phyloP scores from a whole-genome alignment of 1,140 invertebrate species.

The Dendroctonus valens region DNA sequence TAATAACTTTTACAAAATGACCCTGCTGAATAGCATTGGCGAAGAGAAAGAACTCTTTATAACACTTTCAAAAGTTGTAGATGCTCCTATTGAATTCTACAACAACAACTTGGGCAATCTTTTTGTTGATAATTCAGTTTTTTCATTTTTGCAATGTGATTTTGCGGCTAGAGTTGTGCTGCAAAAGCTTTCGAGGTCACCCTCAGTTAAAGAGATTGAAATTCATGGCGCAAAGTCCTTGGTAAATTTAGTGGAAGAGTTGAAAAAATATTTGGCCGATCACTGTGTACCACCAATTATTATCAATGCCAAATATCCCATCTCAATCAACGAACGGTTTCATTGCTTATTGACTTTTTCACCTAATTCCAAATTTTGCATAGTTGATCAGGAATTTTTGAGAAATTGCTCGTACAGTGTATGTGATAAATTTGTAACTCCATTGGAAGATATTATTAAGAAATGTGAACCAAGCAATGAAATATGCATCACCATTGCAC shows the following conservation, averaged over 20 bases:
- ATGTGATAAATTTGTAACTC: constrained; percentile 16
- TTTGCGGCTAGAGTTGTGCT: constrained; percentile 51
- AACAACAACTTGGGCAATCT: constrained; percentile 22
- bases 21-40: too few relatives aligned
- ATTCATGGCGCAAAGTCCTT: constrained; percentile 35
- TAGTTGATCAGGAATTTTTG: constrained; percentile 59
- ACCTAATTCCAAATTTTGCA: constrained; percentile 56
- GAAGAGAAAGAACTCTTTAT: too few relatives aligned
- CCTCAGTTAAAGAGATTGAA: constrained; percentile 37
- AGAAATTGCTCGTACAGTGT: constrained; percentile 51
- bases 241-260: constrained; percentile 55
- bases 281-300: constrained; percentile 56
- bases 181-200: constrained; percentile 35
- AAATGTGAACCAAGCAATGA: not conserved
- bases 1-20: too few relatives aligned
- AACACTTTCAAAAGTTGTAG: too few relatives aligned
- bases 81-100: too few relatives aligned
- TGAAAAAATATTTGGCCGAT: constrained; percentile 60
- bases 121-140: constrained; percentile 37
- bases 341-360: constrained; percentile 54
- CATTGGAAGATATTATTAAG: not conserved
- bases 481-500: constrained; percentile 1
- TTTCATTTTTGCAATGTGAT: constrained; percentile 44
- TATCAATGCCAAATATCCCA: constrained; percentile 59
- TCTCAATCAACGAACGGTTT: constrained; percentile 56